Evolutionary conservation across 2,888 invertebrate species (phyloP).

Genomic region (Mythimna albipuncta): DNA sequence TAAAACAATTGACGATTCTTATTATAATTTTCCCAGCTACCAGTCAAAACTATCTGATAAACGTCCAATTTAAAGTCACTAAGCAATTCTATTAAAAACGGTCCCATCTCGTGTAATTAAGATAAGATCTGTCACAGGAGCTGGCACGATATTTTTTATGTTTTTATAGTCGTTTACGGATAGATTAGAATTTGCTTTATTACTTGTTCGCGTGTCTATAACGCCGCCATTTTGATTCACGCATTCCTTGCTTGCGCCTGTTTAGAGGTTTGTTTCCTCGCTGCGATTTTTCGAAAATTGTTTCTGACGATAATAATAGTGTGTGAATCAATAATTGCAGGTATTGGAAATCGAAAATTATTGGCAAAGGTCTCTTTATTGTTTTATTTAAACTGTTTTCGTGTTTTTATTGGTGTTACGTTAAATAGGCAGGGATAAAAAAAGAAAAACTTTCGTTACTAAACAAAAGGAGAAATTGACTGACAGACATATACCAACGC

Average conservation of each 20-base stretch:
- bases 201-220: slow-evolving; percentile 79
- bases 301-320: slow-evolving; percentile 45
- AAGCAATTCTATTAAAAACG: slow-evolving; percentile 64
- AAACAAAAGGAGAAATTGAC: too few species aligned
- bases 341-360: slow-evolving; percentile 48
- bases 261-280: slow-evolving; percentile 55
- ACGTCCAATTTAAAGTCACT: slow-evolving; percentile 46
- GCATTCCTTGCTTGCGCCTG: slow-evolving; percentile 60
- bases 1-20: not conserved
- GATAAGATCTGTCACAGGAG: slow-evolving; percentile 69
- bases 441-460: too few species aligned
- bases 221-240: slow-evolving; percentile 67
- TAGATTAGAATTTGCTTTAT: slow-evolving; percentile 80
- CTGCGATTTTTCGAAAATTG: slow-evolving; percentile 53
- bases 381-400: slow-evolving; percentile 24
- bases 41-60: slow-evolving; percentile 35
- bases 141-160: slow-evolving; percentile 61
- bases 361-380: not conserved
- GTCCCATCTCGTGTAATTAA: slow-evolving; percentile 69
- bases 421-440: not conserved
- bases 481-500: too few species aligned
- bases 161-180: slow-evolving; percentile 70
- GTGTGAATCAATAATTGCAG: slow-evolving; percentile 52
- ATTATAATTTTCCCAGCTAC: slow-evolving; percentile 4
- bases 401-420: slow-evolving; percentile 27